Evolutionary conservation across 2,888 invertebrate genomes (phyloP).

Genomic region (Tenthredo mesomela): DNA sequence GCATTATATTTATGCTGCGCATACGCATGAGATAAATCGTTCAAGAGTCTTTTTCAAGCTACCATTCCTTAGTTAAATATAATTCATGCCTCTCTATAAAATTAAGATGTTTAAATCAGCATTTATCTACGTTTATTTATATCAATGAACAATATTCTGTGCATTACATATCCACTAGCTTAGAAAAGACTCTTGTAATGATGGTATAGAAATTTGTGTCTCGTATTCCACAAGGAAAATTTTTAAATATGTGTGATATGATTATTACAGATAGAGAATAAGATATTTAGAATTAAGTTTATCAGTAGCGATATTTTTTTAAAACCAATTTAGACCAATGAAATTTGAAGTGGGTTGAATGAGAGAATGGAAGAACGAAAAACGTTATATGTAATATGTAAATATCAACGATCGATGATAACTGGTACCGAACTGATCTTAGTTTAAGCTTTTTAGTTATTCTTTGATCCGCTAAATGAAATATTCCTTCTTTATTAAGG

Average conservation of each 20-base stretch:
- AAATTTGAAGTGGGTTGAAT: background rate
- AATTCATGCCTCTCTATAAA: background rate
- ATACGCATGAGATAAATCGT: background rate
- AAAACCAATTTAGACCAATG: background rate
- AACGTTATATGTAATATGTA: background rate
- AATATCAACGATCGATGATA: background rate
- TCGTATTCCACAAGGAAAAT: background rate
- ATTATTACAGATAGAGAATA: background rate
- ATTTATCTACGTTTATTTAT: background rate
- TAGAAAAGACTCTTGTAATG: background rate
- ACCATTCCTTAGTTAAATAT: background rate
- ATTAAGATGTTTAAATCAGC: background rate
- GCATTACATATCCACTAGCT: background rate
- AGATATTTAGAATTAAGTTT: background rate
- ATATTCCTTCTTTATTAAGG: background rate
- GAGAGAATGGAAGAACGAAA: background rate
- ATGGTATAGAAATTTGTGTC: background rate
- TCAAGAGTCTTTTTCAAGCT: background rate
- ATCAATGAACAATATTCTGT: background rate
- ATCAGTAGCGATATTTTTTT: background rate
- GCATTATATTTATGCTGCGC: background rate
- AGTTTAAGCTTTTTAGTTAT: background rate
- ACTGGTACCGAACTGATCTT: background rate
- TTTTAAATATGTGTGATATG: background rate
- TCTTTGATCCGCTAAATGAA: background rate